Conservation (phyloP, 2,888 invertebrate genomes). For the Herminia tarsipennalis region DNA sequence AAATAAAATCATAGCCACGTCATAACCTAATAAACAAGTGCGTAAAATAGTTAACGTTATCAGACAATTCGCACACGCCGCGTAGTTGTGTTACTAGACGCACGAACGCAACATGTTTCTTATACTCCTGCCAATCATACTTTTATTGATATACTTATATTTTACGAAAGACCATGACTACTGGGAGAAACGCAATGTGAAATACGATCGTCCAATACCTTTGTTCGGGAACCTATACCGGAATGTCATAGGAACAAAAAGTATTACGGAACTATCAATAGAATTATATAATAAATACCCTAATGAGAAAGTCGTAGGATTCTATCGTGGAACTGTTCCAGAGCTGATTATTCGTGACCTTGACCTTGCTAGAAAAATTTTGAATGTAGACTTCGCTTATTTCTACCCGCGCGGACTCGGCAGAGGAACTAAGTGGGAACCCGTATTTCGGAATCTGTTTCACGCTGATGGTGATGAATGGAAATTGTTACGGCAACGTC, state of each 20-base stretch:
- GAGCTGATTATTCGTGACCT: constrained; percentile 64
- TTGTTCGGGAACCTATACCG: constrained; percentile 61
- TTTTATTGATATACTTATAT: constrained; percentile 52
- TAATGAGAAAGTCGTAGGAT: constrained; percentile 67
- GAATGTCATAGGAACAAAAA: constrained; percentile 53
- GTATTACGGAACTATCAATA: constrained; percentile 47
- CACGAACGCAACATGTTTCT: constrained; percentile 39
- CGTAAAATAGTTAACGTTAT: no score
- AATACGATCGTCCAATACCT: constrained; percentile 58
- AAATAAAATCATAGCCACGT: no score
- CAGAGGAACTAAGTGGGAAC: constrained; percentile 53
- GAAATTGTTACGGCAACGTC: constrained; percentile 64
- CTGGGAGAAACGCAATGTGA: constrained; percentile 64
- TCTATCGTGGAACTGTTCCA: constrained; percentile 60
- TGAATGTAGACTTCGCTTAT: constrained; percentile 59
- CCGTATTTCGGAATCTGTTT: constrained; percentile 59
- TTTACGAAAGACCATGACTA: constrained; percentile 58
- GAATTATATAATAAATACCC: constrained; percentile 64
- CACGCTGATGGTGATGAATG: constrained; percentile 66
- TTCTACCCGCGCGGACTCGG: constrained; percentile 62
- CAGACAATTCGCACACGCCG: no score
- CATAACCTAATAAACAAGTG: no score
- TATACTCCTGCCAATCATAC: constrained; percentile 32
- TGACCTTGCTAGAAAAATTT: constrained; percentile 55
- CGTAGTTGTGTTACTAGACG: no score